phyloP scores from a whole-genome alignment of 2,113 vertebrate genomes.

The Pangasianodon hypophthalmus region DNA sequence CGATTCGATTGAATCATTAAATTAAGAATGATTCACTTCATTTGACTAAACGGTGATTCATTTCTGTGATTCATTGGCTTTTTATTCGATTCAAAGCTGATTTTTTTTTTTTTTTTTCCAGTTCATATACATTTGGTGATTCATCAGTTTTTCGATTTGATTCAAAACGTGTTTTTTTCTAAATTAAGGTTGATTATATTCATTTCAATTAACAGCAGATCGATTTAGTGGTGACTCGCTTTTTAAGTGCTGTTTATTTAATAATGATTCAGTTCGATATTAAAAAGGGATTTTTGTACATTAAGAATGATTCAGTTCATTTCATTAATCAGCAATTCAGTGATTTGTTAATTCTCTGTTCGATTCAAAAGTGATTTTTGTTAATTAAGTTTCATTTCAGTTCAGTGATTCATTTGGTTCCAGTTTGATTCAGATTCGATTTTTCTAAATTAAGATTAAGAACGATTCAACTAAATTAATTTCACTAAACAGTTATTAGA shows the following conservation, averaged over 20 bases:
- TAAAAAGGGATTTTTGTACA: neutral
- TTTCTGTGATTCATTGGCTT: neutral
- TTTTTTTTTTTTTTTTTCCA: neutral
- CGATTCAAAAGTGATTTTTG: neutral
- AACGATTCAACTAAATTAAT: too few species aligned
- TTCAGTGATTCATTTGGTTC: neutral
- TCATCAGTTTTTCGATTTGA: neutral
- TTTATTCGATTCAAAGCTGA: neutral
- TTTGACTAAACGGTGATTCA: neutral
- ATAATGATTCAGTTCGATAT: neutral
- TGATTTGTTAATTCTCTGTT: neutral
- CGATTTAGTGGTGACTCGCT: neutral
- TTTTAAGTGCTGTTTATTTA: neutral
- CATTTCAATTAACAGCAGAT: neutral
- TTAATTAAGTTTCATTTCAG: neutral
- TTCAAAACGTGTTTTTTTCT: neutral
- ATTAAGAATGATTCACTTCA: neutral
- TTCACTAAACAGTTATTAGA: too few species aligned
- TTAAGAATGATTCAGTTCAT: neutral
- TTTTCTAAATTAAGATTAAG: neutral
- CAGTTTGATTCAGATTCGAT: neutral
- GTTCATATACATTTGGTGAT: neutral
- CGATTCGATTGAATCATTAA: neutral
- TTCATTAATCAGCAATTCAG: neutral
- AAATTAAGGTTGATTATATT: neutral